Conservation (phyloP, 2,888 invertebrate genomes). For the Macrophya alboannulata region DNA sequence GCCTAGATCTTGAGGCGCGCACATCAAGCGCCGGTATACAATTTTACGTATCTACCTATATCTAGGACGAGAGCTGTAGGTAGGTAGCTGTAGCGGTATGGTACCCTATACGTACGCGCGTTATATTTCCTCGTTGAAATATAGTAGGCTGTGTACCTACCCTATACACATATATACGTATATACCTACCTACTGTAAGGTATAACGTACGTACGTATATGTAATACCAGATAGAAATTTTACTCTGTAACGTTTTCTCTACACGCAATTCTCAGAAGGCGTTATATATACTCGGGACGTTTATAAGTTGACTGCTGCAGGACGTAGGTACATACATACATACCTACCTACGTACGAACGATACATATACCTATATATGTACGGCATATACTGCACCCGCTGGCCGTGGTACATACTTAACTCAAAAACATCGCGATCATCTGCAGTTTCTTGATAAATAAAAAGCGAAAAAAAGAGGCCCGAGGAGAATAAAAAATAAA, state of each 20-base stretch:
- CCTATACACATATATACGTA: too few species aligned
- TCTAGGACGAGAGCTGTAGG: neutral
- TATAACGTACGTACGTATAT: neutral
- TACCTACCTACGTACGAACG: too few species aligned
- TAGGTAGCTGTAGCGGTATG: neutral
- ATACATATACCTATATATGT: neutral
- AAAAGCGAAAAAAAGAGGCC: neutral
- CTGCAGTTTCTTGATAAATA: constrained; percentile 23
- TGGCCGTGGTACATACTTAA: neutral
- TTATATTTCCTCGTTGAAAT: constrained; percentile 11
- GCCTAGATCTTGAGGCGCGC: neutral
- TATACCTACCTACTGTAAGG: neutral
- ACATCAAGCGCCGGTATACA: constrained; percentile 5
- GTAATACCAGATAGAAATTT: neutral
- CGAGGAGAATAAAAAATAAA: neutral
- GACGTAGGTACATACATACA: neutral
- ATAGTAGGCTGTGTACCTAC: neutral
- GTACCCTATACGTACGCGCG: neutral
- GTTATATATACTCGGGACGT: neutral
- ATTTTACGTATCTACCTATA: neutral
- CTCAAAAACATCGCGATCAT: constrained; percentile 7
- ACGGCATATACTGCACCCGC: neutral
- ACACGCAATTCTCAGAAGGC: constrained; percentile 23
- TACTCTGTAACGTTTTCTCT: constrained; percentile 3
- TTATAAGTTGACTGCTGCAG: neutral